phyloP scores from a whole-genome alignment of 2,113 vertebrate species.

The Phrynocephalus versicolor region DNA sequence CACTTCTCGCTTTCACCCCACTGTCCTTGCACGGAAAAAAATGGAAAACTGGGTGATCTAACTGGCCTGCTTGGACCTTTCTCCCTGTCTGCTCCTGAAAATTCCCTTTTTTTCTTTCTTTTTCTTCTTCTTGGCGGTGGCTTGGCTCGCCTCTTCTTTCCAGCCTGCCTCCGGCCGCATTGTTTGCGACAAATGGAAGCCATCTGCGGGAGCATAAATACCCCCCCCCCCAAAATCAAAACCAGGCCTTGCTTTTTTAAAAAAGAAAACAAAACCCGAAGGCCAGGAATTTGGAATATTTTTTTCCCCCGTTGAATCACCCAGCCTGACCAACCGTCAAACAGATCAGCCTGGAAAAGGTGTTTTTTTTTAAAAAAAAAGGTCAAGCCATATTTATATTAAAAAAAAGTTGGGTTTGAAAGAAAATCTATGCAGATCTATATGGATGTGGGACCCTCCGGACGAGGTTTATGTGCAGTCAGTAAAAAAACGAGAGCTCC shows the following conservation, averaged over 20 bases:
- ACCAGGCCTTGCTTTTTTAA: background rate
- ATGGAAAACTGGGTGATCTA: no score
- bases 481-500: background rate
- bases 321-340: background rate
- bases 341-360: background rate
- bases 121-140: no score
- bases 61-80: no score
- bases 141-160: background rate
- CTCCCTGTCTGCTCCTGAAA: background rate
- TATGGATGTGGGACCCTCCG: background rate
- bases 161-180: background rate
- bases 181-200: background rate
- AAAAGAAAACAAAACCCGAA: background rate
- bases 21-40: no score
- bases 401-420: no score
- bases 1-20: no score
- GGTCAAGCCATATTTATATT: conserved; percentile 1
- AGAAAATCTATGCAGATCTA: no score
- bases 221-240: background rate
- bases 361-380: background rate
- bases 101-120: no score
- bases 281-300: background rate
- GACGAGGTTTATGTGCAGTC: background rate
- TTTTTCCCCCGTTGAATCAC: conserved; percentile 9
- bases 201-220: background rate